These are phyloP conservation scores for Polydrusus tereticollis DNA, from an alignment of 2,888 invertebrate species.

Conservation along the genomic window DNA sequence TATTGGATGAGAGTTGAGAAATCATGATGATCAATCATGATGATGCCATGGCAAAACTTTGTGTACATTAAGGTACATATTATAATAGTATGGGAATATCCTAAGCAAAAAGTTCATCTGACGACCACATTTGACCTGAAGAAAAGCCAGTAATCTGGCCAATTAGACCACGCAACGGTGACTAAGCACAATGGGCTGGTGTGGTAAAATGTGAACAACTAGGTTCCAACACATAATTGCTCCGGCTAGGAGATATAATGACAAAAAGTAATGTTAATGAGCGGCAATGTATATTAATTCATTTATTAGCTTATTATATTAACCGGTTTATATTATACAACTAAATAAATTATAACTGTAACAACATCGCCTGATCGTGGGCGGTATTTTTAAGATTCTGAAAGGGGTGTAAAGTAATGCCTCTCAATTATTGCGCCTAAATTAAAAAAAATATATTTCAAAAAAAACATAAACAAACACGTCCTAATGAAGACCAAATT, in stretches of 20 bases:
- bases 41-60: too few species aligned
- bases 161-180: neutral
- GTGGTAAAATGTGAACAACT: neutral
- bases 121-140: neutral
- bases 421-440: too few species aligned
- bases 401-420: too few species aligned
- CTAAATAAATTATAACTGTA: constrained; percentile 1
- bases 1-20: too few species aligned
- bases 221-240: neutral
- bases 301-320: neutral
- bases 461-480: too few species aligned
- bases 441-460: too few species aligned
- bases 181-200: neutral
- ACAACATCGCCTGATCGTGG: neutral
- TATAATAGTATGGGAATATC: too few species aligned
- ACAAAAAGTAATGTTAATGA: constrained; percentile 9
- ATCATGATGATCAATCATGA: too few species aligned
- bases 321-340: neutral
- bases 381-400: neutral
- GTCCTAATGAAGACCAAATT: too few species aligned
- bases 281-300: neutral
- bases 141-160: neutral
- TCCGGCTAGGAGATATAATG: neutral
- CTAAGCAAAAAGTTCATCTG: too few species aligned
- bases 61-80: too few species aligned